Evolutionary conservation across 1,140 invertebrate genomes (phyloP).

Genomic region (Aphidius gifuensis): DNA sequence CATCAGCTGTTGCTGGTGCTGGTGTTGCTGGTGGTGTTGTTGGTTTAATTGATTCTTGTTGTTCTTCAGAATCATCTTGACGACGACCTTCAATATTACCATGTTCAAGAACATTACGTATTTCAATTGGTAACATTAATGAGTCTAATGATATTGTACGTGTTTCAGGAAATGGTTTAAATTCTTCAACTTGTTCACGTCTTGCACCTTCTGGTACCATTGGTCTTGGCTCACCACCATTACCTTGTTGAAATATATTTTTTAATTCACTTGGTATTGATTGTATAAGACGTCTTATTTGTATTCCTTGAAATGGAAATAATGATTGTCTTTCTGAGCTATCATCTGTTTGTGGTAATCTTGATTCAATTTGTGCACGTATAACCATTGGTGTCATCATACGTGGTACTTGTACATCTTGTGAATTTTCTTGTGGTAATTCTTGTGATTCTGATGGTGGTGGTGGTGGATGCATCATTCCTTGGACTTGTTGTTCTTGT

Average conservation of each 20-base stretch:
- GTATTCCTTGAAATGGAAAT: constrained; percentile 45
- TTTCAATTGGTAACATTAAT: constrained; percentile 46
- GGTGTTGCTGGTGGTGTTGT: constrained; percentile 33
- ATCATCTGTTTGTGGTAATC: constrained; percentile 31
- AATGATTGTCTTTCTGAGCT: constrained; percentile 30
- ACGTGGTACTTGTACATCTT: constrained; percentile 5
- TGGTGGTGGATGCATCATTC: constrained; percentile 46
- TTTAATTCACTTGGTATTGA: constrained; percentile 48
- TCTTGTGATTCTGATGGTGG: constrained; percentile 24
- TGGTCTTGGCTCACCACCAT: constrained; percentile 37
- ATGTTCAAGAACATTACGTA: constrained; percentile 47
- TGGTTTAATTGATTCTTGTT: constrained; percentile 42
- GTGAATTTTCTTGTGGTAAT: constrained; percentile 31
- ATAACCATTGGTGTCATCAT: constrained; percentile 39
- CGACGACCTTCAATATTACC: constrained; percentile 46
- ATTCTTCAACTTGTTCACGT: constrained; percentile 43
- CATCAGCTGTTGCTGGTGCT: constrained; percentile 40
- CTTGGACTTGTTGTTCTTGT: constrained; percentile 35
- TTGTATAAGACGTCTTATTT: constrained; percentile 46
- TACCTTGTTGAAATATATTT: constrained; percentile 48
- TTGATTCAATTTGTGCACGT: constrained; percentile 38
- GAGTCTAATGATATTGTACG: constrained; percentile 42
- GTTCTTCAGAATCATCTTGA: constrained; percentile 33
- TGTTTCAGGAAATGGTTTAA: constrained; percentile 45
- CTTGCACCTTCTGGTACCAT: constrained; percentile 43